A percentile compares a stretch with the other conserved stretches of the same genome.
Evolutionary conservation across 2,888 invertebrate genomes (phyloP).

Genomic region (Hirtodrosophila alboralis): DNA sequence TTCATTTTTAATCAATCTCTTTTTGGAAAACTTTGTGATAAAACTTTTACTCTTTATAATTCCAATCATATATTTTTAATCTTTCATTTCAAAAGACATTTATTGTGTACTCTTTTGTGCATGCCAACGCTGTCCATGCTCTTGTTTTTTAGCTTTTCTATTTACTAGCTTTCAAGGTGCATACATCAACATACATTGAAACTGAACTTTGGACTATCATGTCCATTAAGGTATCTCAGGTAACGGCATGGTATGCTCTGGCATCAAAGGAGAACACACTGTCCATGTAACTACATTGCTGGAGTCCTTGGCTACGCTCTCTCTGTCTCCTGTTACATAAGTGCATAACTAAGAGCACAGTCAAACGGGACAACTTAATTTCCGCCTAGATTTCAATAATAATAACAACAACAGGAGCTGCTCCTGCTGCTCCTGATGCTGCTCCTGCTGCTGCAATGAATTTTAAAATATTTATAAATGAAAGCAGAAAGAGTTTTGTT

Average conservation of each 20-base stretch:
- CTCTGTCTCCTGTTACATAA: not conserved
- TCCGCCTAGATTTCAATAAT: constrained; percentile 74
- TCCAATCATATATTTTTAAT: too few species aligned
- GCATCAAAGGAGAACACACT: too few species aligned
- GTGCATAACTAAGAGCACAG: constrained; percentile 2
- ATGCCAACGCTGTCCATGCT: not conserved
- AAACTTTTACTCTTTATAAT: too few species aligned
- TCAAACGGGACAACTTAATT: constrained; percentile 76
- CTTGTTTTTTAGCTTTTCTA: not conserved
- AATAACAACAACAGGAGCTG: constrained; percentile 25
- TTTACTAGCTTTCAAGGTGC: not conserved
- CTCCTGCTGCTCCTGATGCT: not conserved
- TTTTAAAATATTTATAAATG: constrained; percentile 77
- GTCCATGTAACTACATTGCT: too few species aligned
- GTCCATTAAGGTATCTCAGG: constrained; percentile 72
- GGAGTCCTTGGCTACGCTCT: too few species aligned
- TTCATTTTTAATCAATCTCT: too few species aligned
- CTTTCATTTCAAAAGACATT: too few species aligned
- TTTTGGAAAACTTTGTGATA: too few species aligned
- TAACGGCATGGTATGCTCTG: constrained; percentile 41
- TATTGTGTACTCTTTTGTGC: too few species aligned
- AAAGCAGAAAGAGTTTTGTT: constrained; percentile 48
- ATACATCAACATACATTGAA: constrained; percentile 32
- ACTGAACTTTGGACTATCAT: constrained; percentile 64
- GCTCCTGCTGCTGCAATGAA: constrained; percentile 56